Evolutionary conservation across 2,113 vertebrate genomes (phyloP).

Genomic region (Oreochromis spilurus): DNA sequence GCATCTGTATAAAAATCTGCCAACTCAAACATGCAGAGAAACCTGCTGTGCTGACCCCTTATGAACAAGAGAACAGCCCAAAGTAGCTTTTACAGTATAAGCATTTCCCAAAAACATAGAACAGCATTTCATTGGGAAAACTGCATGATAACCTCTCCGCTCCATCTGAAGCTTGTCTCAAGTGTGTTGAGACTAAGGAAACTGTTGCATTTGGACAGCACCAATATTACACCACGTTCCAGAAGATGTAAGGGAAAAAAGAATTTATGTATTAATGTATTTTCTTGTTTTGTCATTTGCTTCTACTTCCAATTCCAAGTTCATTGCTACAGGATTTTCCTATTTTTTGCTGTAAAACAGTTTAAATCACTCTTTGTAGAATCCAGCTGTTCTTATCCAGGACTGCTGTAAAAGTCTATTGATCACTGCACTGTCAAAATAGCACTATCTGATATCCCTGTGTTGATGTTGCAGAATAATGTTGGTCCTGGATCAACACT

Average conservation of each 20-base stretch:
- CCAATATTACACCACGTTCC: slow-evolving; percentile 19
- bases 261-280: slow-evolving; percentile 12
- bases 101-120: neutral
- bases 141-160: neutral
- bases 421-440: neutral
- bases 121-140: neutral
- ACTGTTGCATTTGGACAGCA: slow-evolving; percentile 27
- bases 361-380: neutral
- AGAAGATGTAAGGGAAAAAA: slow-evolving; percentile 3
- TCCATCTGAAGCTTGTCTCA: neutral
- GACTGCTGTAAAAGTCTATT: neutral
- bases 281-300: neutral
- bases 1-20: neutral
- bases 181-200: slow-evolving; percentile 20
- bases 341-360: neutral
- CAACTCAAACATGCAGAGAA: neutral
- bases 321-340: slow-evolving; percentile 1
- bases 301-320: neutral
- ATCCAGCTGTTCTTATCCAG: neutral
- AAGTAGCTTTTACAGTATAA: neutral
- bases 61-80: neutral
- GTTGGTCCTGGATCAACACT: neutral
- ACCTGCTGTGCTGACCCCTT: neutral
- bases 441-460: neutral
- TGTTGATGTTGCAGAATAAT: neutral